Evolutionary conservation across 2,797 vertebrate species (phyloP).

Genomic region (Orientallactaga sibirica): DNA sequence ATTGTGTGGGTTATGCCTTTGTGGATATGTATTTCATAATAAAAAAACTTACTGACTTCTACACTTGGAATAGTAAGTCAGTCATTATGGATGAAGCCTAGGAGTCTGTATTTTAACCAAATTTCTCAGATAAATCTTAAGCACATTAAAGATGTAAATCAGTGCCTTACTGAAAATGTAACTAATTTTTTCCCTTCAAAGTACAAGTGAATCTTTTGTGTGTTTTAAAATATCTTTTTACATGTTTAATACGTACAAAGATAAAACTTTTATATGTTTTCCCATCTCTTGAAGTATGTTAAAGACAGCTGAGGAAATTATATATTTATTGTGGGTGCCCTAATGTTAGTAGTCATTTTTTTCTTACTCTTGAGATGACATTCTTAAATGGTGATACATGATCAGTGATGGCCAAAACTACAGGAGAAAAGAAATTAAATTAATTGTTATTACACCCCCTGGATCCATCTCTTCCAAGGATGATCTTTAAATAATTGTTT

Average conservation of each 20-base stretch:
- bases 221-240: neutral
- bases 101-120: constrained; percentile 37
- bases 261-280: neutral
- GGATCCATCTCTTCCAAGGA: neutral
- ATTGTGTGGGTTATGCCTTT: neutral
- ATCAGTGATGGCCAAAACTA: neutral
- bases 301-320: constrained; percentile 41
- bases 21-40: constrained; percentile 22
- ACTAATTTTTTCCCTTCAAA: neutral
- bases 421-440: neutral
- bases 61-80: neutral
- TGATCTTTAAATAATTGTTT: neutral
- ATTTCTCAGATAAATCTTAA: constrained; percentile 34
- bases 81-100: neutral
- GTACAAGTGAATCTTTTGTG: neutral
- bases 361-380: constrained; percentile 36
- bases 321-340: neutral
- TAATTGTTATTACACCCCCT: neutral
- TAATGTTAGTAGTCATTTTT: constrained; percentile 29
- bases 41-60: neutral
- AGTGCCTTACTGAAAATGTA: neutral
- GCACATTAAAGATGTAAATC: constrained; percentile 44
- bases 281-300: neutral
- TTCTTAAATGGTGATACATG: neutral
- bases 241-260: neutral